Evolutionary conservation across 1,140 invertebrate species (phyloP), one percentile per base, ranked within the genome.

Genomic region (Chionoecetes opilio): DNA sequence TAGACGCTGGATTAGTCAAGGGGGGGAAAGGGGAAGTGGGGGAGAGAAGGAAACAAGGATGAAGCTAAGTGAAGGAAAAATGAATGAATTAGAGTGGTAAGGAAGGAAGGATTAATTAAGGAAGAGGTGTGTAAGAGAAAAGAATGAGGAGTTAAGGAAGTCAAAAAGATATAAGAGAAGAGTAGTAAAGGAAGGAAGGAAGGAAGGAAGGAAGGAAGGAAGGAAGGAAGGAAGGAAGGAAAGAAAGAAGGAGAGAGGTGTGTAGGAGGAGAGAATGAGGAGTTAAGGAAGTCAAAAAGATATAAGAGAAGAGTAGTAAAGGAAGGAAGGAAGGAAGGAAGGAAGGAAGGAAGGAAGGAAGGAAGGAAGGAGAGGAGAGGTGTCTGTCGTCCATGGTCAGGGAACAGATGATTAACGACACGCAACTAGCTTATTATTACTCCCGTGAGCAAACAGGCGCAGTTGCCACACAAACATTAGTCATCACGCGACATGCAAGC

Each of bases 161-260:
- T 26, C n/a, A 29, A 32, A 90, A 41, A 26, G 38, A 31, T 0
- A 90, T 31, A 29, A 53, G 29, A 31, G 46, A 14, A 41, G 26
- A 41, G 9, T 5, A 46, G 88, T 46, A 14, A 53, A 32, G 46
- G 35, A 46, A 32, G 46, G 35, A 90, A 32, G 6, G 5, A 90
- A 31, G 41, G 35, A 90, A 3, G 46, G 88, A 38, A 29, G n/a
- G 35, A 90, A 3, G 17, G 35, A 46, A 32, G 3, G 88, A 41
- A 32, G 3, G 5, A 90, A 21, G n/a, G 88, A 90, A 38, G 46
- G 88, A 41, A 38, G 46, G 88, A 90, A 38, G n/a, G 88, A 90
- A 38, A 90, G 88, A 41, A 38, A 90, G 88, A 90, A 38, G n/a
- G 88, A 90, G 88, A 90, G 88, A 41, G 88, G 35, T 11, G 35